Evolutionary conservation across 2,888 invertebrate genomes (phyloP).

Genomic region (Tortricodes alternella): DNA sequence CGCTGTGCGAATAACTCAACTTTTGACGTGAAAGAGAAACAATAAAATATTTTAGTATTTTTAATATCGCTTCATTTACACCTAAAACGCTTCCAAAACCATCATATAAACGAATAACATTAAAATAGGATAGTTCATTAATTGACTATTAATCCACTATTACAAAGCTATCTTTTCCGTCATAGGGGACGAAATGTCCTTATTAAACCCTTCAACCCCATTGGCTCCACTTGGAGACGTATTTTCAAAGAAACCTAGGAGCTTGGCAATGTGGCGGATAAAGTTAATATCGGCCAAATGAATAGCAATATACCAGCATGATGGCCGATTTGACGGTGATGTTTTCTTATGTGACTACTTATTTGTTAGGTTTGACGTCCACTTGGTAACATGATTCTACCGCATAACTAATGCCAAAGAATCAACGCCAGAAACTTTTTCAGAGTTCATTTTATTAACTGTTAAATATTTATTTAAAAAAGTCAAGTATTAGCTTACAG

Average conservation of each 20-base stretch:
- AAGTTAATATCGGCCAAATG: slow-evolving; percentile 15
- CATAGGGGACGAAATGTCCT: slow-evolving; percentile 2
- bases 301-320: slow-evolving; percentile 4
- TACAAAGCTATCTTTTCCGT: neutral
- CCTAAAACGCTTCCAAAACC: too few species aligned
- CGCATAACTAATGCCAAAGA: too few species aligned
- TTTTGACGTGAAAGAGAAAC: too few species aligned
- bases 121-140: neutral
- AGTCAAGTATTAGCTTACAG: too few species aligned
- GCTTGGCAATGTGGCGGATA: neutral
- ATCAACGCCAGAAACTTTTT: too few species aligned
- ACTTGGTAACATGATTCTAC: neutral
- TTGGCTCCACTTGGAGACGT: slow-evolving; percentile 1
- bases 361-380: neutral
- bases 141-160: neutral
- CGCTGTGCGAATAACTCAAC: too few species aligned
- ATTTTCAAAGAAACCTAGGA: neutral
- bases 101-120: too few species aligned
- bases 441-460: too few species aligned
- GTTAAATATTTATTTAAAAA: too few species aligned
- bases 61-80: too few species aligned
- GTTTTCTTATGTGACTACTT: slow-evolving; percentile 14
- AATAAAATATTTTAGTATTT: too few species aligned
- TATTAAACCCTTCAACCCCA: neutral
- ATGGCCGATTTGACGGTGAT: slow-evolving; percentile 13